Evolutionary conservation across 2,797 vertebrate genomes (phyloP).

Genomic region (Danio albolineatus): DNA sequence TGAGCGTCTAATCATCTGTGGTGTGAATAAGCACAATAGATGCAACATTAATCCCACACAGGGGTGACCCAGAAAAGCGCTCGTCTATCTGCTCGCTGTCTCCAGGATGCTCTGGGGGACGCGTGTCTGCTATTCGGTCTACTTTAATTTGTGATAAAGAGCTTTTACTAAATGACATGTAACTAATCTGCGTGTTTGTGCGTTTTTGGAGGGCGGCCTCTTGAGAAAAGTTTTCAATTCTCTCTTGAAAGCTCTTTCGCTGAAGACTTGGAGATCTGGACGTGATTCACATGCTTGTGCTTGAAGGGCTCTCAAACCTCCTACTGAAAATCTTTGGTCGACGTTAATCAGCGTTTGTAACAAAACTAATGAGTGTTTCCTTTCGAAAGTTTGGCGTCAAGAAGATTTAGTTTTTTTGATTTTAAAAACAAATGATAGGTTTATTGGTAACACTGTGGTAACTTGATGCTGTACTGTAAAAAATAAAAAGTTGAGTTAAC

Average conservation of each 20-base stretch:
- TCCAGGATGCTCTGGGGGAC: not conserved
- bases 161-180: constrained; percentile 13
- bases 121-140: not conserved
- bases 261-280: not conserved
- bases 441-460: too few relatives aligned
- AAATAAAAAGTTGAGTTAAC: too few relatives aligned
- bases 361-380: not conserved
- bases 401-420: not conserved
- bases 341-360: not conserved
- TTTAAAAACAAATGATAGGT: too few relatives aligned
- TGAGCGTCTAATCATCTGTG: constrained; percentile 27
- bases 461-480: too few relatives aligned
- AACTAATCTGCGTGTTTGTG: constrained; percentile 15
- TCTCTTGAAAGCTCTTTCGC: not conserved
- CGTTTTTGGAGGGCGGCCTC: not conserved
- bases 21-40: constrained; percentile 37
- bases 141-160: constrained; percentile 23
- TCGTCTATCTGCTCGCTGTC: not conserved
- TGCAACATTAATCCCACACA: constrained; percentile 28
- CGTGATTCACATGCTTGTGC: not conserved
- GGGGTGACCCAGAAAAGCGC: constrained; percentile 36
- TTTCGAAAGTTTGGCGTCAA: not conserved
- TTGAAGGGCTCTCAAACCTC: not conserved
- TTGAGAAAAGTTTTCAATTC: constrained; percentile 5
- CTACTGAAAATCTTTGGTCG: not conserved